Percentiles rank a stretch among this genome's conserved stretches.
Evolutionary conservation across 1,140 invertebrate genomes (phyloP).

Genomic region (Drosophila setifemur): DNA sequence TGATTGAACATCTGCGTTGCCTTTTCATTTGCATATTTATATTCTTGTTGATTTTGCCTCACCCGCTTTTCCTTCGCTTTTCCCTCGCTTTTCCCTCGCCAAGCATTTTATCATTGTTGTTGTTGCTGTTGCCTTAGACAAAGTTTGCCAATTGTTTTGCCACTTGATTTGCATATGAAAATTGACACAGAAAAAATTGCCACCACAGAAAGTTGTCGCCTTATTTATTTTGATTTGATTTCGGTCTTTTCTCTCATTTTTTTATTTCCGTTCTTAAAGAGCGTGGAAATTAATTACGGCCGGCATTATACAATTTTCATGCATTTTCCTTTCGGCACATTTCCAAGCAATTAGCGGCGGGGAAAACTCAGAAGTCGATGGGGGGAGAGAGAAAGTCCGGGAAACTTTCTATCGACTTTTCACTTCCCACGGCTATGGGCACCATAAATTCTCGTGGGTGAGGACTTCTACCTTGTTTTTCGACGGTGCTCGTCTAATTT

Average conservation of each 20-base stretch:
- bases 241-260: slow-evolving; percentile 1
- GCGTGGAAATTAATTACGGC: slow-evolving; percentile 24
- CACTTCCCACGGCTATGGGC: slow-evolving; percentile 10
- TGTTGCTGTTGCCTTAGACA: slow-evolving; percentile 39
- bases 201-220: slow-evolving; percentile 27
- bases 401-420: slow-evolving; percentile 27
- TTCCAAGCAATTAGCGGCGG: slow-evolving; percentile 39
- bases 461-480: neutral
- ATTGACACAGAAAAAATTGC: slow-evolving; percentile 52
- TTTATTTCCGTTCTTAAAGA: neutral
- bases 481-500: slow-evolving; percentile 38
- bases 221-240: slow-evolving; percentile 28
- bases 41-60: slow-evolving; percentile 53
- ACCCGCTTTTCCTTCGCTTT: neutral
- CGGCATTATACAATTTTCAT: slow-evolving; percentile 17
- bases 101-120: neutral
- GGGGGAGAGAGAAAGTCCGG: neutral
- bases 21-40: slow-evolving; percentile 72
- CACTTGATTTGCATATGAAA: slow-evolving; percentile 69
- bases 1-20: slow-evolving; percentile 55
- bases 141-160: slow-evolving; percentile 51
- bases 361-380: no score
- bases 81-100: neutral
- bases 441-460: neutral
- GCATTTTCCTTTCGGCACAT: slow-evolving; percentile 18